A percentile compares a stretch with the other conserved stretches of the same genome.
phyloP scores from a whole-genome alignment of 1,140 invertebrate species.

The Drosophila nasuta region DNA sequence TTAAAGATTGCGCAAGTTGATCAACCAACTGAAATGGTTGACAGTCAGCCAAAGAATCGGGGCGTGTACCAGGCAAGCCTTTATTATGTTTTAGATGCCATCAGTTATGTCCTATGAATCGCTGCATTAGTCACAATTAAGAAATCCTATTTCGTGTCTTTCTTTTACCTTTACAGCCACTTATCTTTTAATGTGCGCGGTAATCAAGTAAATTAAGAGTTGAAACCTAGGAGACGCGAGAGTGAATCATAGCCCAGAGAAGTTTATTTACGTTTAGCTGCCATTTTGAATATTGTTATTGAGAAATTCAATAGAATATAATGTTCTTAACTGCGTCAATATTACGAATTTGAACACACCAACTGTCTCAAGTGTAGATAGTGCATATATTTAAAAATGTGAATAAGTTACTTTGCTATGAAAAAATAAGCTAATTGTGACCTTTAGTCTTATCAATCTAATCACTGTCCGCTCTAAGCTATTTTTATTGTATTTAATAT shows the following conservation, averaged over 20 bases:
- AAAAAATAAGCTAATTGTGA: no score
- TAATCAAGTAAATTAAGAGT: neutral
- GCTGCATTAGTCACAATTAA: constrained; percentile 6
- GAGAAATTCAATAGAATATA: neutral
- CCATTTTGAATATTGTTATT: neutral
- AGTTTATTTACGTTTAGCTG: no score
- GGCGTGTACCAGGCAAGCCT: constrained; percentile 30
- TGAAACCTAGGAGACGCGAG: no score
- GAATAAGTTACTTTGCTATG: no score
- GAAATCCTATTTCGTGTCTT: constrained; percentile 1
- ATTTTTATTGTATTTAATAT: neutral
- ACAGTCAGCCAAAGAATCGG: neutral
- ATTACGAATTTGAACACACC: no score
- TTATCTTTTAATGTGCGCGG: constrained; percentile 6
- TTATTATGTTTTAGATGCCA: neutral
- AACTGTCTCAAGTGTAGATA: no score
- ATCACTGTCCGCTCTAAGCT: neutral
- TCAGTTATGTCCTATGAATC: constrained; percentile 2
- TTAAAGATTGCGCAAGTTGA: constrained; percentile 72
- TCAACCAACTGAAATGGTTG: constrained; percentile 24
- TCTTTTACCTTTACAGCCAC: neutral
- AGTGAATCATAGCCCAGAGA: neutral
- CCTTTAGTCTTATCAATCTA: neutral
- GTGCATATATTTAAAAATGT: no score
- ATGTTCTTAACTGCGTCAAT: no score